A percentile compares a stretch with the other conserved stretches of the same genome.
phyloP scores from a whole-genome alignment of 1,140 invertebrate genomes.

The Cheumatopsyche charites region DNA sequence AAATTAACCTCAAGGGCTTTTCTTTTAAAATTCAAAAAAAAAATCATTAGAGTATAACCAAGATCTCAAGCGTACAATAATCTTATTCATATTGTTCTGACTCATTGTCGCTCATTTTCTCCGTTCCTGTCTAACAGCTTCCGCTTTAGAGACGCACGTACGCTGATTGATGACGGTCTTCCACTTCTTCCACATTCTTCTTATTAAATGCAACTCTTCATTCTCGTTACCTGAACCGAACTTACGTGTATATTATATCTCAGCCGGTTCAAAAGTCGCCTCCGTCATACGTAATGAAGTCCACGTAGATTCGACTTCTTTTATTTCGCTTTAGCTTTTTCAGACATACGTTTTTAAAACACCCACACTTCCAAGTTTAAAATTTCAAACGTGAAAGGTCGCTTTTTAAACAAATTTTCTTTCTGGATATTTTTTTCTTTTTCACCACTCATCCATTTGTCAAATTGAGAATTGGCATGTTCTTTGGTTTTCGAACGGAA shows the following conservation, averaged over 20 bases:
- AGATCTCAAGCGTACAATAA: too few species aligned
- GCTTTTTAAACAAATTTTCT: too few species aligned
- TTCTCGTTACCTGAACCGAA: constrained; percentile 12
- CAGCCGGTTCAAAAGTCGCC: neutral
- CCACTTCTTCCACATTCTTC: constrained; percentile 8
- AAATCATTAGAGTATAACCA: too few species aligned
- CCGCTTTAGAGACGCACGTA: constrained; percentile 32
- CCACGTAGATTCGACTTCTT: neutral
- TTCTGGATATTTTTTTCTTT: too few species aligned
- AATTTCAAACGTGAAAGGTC: too few species aligned
- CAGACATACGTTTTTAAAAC: too few species aligned
- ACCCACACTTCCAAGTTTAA: too few species aligned
- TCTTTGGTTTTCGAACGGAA: too few species aligned
- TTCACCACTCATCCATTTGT: too few species aligned
- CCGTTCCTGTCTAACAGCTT: neutral
- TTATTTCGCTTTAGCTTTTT: neutral
- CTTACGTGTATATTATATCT: neutral
- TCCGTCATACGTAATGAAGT: constrained; percentile 19
- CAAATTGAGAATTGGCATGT: too few species aligned
- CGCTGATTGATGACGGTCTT: constrained; percentile 18
- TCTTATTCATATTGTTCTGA: constrained; percentile 19
- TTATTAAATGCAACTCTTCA: neutral
- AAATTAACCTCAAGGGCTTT: too few species aligned
- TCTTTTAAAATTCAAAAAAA: too few species aligned
- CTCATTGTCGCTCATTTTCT: constrained; percentile 10